These are phyloP conservation scores for Gnathonemus longibarbis DNA, from an alignment of 2,113 vertebrate genomes.

Conservation along the genomic window DNA sequence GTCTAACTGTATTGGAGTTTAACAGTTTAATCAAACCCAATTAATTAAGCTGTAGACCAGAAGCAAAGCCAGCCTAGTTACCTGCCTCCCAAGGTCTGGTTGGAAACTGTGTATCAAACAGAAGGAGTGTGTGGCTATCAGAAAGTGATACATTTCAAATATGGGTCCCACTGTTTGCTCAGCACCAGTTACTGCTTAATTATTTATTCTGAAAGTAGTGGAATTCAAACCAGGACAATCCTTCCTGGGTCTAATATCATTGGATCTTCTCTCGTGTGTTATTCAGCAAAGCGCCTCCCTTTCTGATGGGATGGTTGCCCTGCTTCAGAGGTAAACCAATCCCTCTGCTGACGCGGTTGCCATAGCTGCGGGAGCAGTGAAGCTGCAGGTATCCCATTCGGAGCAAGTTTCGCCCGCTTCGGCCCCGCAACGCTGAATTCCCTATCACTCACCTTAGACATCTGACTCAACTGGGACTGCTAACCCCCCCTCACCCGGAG, in stretches of 20 bases:
- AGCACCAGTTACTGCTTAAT: neutral
- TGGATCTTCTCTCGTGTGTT: constrained; percentile 18
- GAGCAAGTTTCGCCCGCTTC: neutral
- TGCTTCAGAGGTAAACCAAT: constrained; percentile 11
- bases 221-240: constrained; percentile 19
- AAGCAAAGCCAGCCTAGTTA: neutral
- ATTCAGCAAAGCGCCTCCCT: neutral
- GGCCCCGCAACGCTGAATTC: neutral
- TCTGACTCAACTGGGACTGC: neutral
- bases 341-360: constrained; percentile 1
- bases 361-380: neutral
- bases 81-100: neutral
- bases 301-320: neutral
- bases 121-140: neutral
- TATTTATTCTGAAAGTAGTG: constrained; percentile 12
- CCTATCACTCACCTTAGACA: neutral
- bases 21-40: neutral
- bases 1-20: neutral
- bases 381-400: neutral
- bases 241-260: constrained; percentile 20
- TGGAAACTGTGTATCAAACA: neutral
- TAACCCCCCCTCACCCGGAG: neutral
- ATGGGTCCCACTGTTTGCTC: neutral
- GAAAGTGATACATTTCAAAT: neutral
- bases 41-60: neutral